Evolutionary conservation across 2,888 invertebrate species (phyloP), one percentile per base, ranked within the genome.

Genomic region (Philaethria dido): DNA sequence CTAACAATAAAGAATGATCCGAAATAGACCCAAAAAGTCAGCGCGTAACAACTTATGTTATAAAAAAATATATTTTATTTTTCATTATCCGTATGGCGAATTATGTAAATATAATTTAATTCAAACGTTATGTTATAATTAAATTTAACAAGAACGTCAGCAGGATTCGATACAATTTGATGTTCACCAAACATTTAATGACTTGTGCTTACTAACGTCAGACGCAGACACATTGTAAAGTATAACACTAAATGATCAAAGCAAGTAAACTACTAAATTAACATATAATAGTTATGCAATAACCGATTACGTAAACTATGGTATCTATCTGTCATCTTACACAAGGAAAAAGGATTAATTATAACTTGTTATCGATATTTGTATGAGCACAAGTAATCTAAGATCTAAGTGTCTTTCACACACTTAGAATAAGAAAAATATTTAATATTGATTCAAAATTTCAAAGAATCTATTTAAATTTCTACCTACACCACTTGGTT

Each of bases 191-290:
- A 55, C 39, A 13, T 39, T 20, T 8, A 55, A n/a, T 39, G 14
- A 22, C 22, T 18, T 55, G 55, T 20, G 55, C 36, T 55, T 6
- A 36, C 36, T 20, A 2, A 33, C 55, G 20, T 55, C 54, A 55
- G 14, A 18, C 6, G 14, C 20, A 55, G 36, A 8, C 8, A 3
- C 54, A 16, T 20, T 18, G 20, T 8, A 20, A 54, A 54, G 18
- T 45, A 45, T 45, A 18, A 45, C 16, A 5, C 18, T 18, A 1
- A 8, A 47, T 36, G 9, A 36, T 36, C 11, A 20, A 18, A 18
- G 11, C 18, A 8, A 6, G 29, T 45, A 45, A 5, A 6, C 1
- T 16, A n/a, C 16, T 42, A n/a, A 16, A 44, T 44, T 16, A 44
- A n/a, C n/a, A n/a, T n/a, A n/a, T n/a, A n/a, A n/a, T n/a, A n/a